Evolutionary conservation across 2,797 vertebrate genomes (phyloP), one percentile per base, ranked within the genome.

Genomic region (Huso huso): DNA sequence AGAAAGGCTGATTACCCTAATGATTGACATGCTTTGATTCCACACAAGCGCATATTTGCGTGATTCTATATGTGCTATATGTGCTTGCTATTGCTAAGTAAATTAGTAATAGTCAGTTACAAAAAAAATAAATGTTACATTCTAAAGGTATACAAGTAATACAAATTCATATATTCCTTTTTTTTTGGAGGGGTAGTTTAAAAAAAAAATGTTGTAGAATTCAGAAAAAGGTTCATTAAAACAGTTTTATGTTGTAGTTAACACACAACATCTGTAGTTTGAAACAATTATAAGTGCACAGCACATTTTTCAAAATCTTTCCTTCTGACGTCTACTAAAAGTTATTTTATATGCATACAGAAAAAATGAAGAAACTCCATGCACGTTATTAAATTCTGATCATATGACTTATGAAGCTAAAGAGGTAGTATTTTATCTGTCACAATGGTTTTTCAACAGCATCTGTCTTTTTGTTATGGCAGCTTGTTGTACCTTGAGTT

Each of bases 381-480:
- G 74, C 84, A 86, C 80, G 75, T 89, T 89, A 89, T 91, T 91
- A 85, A 84, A 86, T 82, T 86, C 82, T 83, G 85, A 87, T 86
- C 83, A 76, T 84, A 83, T 91, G 91, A 95, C 93, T 92, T 92
- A 89, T 89, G 86, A 77, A 86, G 90, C 86, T 85, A 86, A 86
- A 93, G 88, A 88, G 83, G 83, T 84, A 87, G 78, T 82, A 84
- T 89, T 91, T 88, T 88, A 91, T 87, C 87, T 92, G 92, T 94
- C 93, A 82, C 80, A 74, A 84, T 65, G 76, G 82, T 93, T 96
- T 94, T 93, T 89, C 88, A 92, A 86, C 83, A 77, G 87, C 87
- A 95, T 94, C 89, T 70, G 80, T 94, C 92, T 95, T 94, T 84
- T 64, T 79, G 10, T 84, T 89, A 87, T 93, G 92, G 93, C 92